A percentile compares a stretch with the other conserved stretches of the same genome.
Conservation (phyloP, 37 sponge, comb jelly and placozoan genomes). For the Diacarnus erythraeanus region DNA sequence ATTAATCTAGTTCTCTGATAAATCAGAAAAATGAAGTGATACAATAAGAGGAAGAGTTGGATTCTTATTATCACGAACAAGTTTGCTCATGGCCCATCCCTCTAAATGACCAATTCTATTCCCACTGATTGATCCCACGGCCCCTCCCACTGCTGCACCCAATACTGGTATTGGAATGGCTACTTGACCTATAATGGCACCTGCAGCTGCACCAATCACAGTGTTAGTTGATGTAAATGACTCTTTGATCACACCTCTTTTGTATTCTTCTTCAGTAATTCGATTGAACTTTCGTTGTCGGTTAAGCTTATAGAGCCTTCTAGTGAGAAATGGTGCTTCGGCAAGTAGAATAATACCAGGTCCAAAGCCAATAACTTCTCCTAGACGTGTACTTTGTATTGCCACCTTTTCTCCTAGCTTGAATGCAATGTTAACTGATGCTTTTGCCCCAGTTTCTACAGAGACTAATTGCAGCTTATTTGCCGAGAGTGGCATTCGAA, state of each 20-base stretch:
- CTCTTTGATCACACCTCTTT: conserved; percentile 17
- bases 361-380: conserved; percentile 7
- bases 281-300: conserved; percentile 36
- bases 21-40: background rate
- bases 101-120: conserved; percentile 8
- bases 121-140: conserved; percentile 11
- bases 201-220: conserved; percentile 19
- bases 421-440: conserved; percentile 14
- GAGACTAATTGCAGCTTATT: background rate
- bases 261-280: conserved; percentile 24
- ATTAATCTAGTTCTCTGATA: conserved; percentile 5
- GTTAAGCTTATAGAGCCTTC: conserved; percentile 25
- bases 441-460: conserved; percentile 13
- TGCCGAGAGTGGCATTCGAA: background rate
- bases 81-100: conserved; percentile 35
- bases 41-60: conserved; percentile 5
- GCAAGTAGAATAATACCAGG: conserved; percentile 6
- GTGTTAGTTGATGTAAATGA: conserved; percentile 4
- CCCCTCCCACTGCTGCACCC: conserved; percentile 43
- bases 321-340: conserved; percentile 20
- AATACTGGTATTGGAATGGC: conserved; percentile 34
- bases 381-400: conserved; percentile 5
- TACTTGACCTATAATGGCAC: conserved; percentile 31
- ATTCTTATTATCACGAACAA: background rate
- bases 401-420: conserved; percentile 11